Evolutionary conservation across 2,888 invertebrate genomes (phyloP), one percentile per base, ranked within the genome.

Genomic region (Phania funesta): DNA sequence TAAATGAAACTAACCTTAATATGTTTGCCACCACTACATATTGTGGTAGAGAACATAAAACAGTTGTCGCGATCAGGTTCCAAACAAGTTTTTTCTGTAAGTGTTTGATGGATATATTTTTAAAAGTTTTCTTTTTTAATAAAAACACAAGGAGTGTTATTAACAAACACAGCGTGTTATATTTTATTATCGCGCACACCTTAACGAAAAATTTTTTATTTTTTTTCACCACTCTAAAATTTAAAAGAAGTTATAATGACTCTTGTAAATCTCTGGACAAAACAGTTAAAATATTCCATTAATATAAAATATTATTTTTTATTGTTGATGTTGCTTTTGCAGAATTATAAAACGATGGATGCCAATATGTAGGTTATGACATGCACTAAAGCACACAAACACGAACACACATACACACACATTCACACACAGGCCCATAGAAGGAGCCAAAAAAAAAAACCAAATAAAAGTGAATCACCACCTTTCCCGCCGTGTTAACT

Each of bases 331-430:
- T 52, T 67, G 67, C 60, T 67, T 29, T 32, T 67, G 58, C 67
- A 67, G 48, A 64, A 41, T 71, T 56, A 29, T 26, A 48, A 65
- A 41, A 24, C 50, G 52, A 60, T 67, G 38, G 58, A 67, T 73
- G 26, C 78, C 38, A 65, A 78, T 62, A 78, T 71, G 32, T 71
- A 65, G 78, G 71, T 78, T 78, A 78, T 65, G 58, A 44, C 58
- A 58, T 38, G n/a, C 35, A n/a, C 13, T 13, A 38, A 38, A 38
- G 35, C 24, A 2, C 26, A 71, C 24, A 62, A 74, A n/a, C 52
- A 67, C 50, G n/a, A 24, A 13, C 35, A n/a, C 13, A 11, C 11
- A 38, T 13, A 13, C 24, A 2, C 26, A 71, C 24, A 62, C 68
- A n/a, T 44, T 62, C 7, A 62, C 54, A 13, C 7, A 48, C 26